These are phyloP conservation scores for Pleuronectes platessa DNA, from an alignment of 2,113 vertebrate species.

Conservation along the genomic window DNA sequence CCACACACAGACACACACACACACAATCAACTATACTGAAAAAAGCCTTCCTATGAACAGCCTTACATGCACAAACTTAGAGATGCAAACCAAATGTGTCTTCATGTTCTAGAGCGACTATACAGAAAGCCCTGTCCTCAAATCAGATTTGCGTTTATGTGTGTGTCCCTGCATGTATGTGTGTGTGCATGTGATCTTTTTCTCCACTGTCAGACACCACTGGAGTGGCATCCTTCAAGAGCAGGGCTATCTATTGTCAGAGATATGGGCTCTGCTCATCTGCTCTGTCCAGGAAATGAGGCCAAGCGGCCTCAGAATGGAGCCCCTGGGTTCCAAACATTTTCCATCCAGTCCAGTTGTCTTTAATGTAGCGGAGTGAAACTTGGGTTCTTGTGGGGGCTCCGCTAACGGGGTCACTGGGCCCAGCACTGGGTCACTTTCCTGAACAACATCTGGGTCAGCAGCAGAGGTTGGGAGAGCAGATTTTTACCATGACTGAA, in stretches of 20 bases:
- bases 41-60: background rate
- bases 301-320: constrained; percentile 68
- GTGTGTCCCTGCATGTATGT: background rate
- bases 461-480: constrained; percentile 7
- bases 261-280: constrained; percentile 78
- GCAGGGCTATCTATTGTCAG: constrained; percentile 72
- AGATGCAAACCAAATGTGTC: constrained; percentile 43
- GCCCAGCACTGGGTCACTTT: constrained; percentile 45
- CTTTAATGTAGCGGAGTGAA: constrained; percentile 60
- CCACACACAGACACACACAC: too few relatives aligned
- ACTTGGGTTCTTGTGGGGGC: constrained; percentile 56
- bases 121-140: constrained; percentile 69
- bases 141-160: constrained; percentile 33
- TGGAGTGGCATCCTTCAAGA: constrained; percentile 69
- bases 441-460: constrained; percentile 56
- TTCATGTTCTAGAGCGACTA: constrained; percentile 69
- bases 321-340: constrained; percentile 58
- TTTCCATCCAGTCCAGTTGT: constrained; percentile 60
- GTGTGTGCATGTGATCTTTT: constrained; percentile 11
- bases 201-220: constrained; percentile 59
- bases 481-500: constrained; percentile 18
- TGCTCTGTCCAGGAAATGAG: constrained; percentile 76
- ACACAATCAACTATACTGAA: too few relatives aligned
- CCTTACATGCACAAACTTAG: constrained; percentile 13
- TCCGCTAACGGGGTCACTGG: constrained; percentile 56